These are phyloP conservation scores for Pachypsylla venusta DNA, from an alignment of 1,140 invertebrate species.

Conservation along the genomic window DNA sequence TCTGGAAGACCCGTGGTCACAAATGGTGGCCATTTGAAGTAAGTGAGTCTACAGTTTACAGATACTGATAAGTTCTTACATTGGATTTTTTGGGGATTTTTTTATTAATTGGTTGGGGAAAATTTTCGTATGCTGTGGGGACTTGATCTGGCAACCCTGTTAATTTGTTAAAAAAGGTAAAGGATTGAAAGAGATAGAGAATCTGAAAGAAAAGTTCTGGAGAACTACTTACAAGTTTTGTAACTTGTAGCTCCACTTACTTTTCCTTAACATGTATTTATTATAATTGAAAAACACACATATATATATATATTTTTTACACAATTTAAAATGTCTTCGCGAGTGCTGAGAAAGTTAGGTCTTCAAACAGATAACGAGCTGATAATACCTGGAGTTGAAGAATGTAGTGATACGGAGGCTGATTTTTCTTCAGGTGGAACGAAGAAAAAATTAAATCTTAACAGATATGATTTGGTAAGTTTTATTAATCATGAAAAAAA, in stretches of 20 bases:
- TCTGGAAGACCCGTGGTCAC: too few relatives aligned
- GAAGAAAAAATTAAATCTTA: constrained; percentile 38
- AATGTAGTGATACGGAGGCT: constrained; percentile 35
- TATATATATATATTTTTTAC: background rate
- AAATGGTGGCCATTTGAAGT: too few relatives aligned
- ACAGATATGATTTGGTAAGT: constrained; percentile 47
- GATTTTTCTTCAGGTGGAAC: constrained; percentile 32
- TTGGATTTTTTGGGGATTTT: too few relatives aligned
- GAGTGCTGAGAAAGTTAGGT: constrained; percentile 26
- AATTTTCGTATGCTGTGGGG: too few relatives aligned
- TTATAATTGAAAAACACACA: background rate
- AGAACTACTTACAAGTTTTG: too few relatives aligned
- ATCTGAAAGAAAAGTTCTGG: too few relatives aligned
- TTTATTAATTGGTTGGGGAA: too few relatives aligned
- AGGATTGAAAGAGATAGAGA: background rate
- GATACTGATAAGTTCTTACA: too few relatives aligned
- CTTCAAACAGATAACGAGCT: constrained; percentile 25
- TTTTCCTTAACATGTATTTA: background rate
- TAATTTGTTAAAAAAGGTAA: background rate
- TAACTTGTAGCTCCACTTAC: background rate
- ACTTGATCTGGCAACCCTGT: background rate
- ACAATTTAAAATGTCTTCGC: constrained; percentile 23
- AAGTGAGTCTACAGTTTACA: too few relatives aligned
- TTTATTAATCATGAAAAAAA: too few relatives aligned
- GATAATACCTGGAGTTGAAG: constrained; percentile 26